These are phyloP conservation scores for Drosophila mettleri DNA, from an alignment of 2,888 invertebrate species.

Conservation along the genomic window DNA sequence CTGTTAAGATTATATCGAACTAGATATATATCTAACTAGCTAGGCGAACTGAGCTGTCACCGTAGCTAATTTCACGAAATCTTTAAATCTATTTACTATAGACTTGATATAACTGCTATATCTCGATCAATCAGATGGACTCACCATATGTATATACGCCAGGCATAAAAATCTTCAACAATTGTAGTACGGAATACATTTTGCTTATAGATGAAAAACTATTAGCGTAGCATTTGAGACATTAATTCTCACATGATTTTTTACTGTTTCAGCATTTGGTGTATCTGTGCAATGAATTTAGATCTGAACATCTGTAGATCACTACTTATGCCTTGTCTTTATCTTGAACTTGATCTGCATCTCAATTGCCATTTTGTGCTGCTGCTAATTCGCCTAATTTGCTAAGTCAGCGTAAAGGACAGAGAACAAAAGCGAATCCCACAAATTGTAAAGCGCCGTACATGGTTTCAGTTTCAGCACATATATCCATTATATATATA, in stretches of 20 bases:
- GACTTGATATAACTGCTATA: no score
- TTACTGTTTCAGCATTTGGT: background rate
- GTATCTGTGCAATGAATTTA: background rate
- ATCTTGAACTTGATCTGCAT: slow-evolving; percentile 4
- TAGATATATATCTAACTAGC: background rate
- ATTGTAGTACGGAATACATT: background rate
- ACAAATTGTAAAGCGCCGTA: slow-evolving; percentile 47
- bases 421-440: slow-evolving; percentile 31
- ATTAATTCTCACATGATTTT: background rate
- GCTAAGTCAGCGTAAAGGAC: slow-evolving; percentile 49
- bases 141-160: no score
- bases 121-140: background rate
- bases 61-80: background rate
- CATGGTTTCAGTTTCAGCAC: slow-evolving; percentile 51
- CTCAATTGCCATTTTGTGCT: background rate
- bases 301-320: slow-evolving; percentile 5
- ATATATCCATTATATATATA: background rate
- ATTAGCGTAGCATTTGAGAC: slow-evolving; percentile 4
- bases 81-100: no score
- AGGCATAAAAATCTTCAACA: background rate
- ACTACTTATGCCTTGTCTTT: background rate
- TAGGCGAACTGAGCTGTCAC: background rate
- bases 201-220: background rate
- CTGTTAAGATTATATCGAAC: no score
- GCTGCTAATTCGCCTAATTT: slow-evolving; percentile 25